A percentile compares a stretch with the other conserved stretches of the same genome.
Evolutionary conservation across 2,797 vertebrate species (phyloP).

Genomic region (Leuciscus waleckii): DNA sequence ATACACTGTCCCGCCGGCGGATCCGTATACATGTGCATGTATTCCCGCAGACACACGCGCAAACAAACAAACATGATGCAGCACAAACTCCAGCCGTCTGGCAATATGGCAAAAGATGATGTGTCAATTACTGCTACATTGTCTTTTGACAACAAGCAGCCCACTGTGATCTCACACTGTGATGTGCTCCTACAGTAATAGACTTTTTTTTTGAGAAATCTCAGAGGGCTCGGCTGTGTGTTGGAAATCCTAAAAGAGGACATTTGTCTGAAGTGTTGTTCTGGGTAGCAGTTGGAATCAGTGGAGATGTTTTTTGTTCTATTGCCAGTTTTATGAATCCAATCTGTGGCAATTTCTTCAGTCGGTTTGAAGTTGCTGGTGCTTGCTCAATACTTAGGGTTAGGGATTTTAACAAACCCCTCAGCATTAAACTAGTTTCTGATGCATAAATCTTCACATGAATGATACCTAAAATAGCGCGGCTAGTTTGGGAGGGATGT

Average conservation of each 20-base stretch:
- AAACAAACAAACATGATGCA: conserved; percentile 65
- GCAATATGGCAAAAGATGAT: conserved; percentile 52
- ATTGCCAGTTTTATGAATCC: conserved; percentile 27
- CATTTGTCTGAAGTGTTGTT: conserved; percentile 27
- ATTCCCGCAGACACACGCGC: conserved; percentile 44
- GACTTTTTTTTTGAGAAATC: conserved; percentile 23
- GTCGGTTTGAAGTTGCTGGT: not conserved
- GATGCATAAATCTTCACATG: not conserved
- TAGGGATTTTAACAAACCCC: not conserved
- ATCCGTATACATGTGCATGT: conserved; percentile 49
- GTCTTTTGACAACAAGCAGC: conserved; percentile 34
- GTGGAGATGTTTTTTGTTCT: not conserved
- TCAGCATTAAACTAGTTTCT: not conserved
- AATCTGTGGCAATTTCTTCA: conserved; percentile 4
- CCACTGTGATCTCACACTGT: conserved; percentile 35
- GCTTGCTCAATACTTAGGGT: not conserved
- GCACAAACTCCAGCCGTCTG: conserved; percentile 57
- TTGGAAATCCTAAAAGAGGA: conserved; percentile 29
- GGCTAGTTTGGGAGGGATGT: not conserved
- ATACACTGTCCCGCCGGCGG: conserved; percentile 69
- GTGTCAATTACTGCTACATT: conserved; percentile 60
- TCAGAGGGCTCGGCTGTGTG: conserved; percentile 15
- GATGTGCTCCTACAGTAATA: conserved; percentile 27
- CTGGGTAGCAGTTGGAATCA: conserved; percentile 6
- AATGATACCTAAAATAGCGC: not conserved